phyloP scores from a whole-genome alignment of 2,888 invertebrate genomes.

The Archips crataeganus region DNA sequence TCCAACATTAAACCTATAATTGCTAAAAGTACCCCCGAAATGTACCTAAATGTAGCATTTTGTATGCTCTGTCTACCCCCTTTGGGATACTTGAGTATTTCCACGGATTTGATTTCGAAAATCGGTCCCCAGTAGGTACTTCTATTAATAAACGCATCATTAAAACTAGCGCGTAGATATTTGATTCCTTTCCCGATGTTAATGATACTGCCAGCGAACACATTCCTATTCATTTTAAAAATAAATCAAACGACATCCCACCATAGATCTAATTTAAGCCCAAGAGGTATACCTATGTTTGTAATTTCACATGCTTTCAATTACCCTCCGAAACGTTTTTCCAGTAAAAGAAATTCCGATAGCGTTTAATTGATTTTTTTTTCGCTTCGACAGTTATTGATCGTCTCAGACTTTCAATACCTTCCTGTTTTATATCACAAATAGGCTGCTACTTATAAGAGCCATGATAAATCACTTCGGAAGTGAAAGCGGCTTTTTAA shows the following conservation, averaged over 20 bases:
- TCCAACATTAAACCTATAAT: no score
- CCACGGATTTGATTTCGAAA: no score
- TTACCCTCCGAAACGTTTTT: constrained; percentile 58
- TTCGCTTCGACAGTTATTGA: constrained; percentile 79
- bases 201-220: constrained; percentile 1
- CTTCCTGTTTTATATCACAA: constrained; percentile 75
- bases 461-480: constrained; percentile 75
- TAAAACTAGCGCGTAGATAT: neutral
- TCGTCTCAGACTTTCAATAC: constrained; percentile 72
- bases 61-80: no score
- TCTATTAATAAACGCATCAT: constrained; percentile 8
- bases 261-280: constrained; percentile 10
- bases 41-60: no score
- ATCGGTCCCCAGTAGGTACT: neutral
- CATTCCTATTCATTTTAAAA: constrained; percentile 5
- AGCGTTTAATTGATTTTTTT: constrained; percentile 78
- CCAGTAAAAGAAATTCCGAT: constrained; percentile 70
- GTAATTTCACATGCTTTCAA: constrained; percentile 34
- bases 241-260: constrained; percentile 2
- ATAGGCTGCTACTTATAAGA: constrained; percentile 60
- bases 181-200: neutral
- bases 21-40: no score
- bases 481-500: constrained; percentile 73
- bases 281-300: neutral
- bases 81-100: no score